Base-by-base conservation (phyloP, 2,888 invertebrate genomes). In the Nymphalis urticae region DNA sequence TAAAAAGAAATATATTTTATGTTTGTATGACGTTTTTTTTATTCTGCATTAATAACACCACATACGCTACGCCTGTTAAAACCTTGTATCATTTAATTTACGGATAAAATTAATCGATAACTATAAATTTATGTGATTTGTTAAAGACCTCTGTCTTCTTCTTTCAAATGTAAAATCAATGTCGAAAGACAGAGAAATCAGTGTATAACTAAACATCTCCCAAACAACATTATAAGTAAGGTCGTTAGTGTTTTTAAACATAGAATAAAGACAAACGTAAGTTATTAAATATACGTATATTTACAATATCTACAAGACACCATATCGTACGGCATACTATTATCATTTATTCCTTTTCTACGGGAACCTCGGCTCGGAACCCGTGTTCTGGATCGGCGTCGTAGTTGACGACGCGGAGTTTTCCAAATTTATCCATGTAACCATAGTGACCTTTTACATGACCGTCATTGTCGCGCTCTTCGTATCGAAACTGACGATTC, bases 401-500 rank as follows among this genome's bases (percentile, higher is more conserved):
- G 81, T 97, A 97, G 86, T 95, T 95, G 72, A 96, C 95, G 32
- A 96, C 93, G 74, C 95, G 94, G 51, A 97, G 90, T 88, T 97
- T 96, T 19, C 97, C 97, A 74, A 92, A 87, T 71, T 95, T 95
- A 84, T 97, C 97, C 82, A 96, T 94, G 85, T 95, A 97, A 54
- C 97, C 97, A 81, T 96, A 97, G 80, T 96, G 96, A 6, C 97
- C 97, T 76, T 94, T 95, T 56, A 97, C 96, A 70, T 95, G 91
- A 7, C 97, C 97, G 67, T 96, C 94, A 73, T 94, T 94, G 85
- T 96, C 95, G 64, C 95, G 93, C 84, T 97, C 96, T 85, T 97
- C 97, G 80, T 94, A 95, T 72, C 97, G 94, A 83, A 96, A 97
- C 79, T 96, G 96, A 36, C 97, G 94, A 86, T 96, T 96, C 85